Conservation (phyloP, 2,888 invertebrate species). For the Mesochorus sp. region DNA sequence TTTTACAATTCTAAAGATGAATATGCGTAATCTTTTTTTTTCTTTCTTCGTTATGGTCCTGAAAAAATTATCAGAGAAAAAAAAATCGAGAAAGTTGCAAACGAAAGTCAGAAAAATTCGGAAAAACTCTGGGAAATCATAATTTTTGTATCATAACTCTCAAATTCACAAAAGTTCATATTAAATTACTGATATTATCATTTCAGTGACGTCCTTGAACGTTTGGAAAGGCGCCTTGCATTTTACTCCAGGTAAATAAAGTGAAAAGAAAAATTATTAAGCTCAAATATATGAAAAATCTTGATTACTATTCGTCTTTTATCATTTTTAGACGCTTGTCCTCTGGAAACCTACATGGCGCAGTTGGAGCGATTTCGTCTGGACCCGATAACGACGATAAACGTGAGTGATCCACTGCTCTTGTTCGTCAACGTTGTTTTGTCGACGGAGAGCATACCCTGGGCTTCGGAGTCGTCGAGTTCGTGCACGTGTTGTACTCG, state of each 20-base stretch:
- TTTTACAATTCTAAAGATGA: no score
- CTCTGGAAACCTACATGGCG: conserved; percentile 73
- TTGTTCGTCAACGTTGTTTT: conserved; percentile 71
- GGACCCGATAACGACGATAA: conserved; percentile 72
- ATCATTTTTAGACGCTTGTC: conserved; percentile 73
- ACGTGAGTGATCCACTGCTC: conserved; percentile 71
- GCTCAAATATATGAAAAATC: neutral
- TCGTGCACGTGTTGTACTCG: conserved; percentile 74
- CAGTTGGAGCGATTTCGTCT: conserved; percentile 74
- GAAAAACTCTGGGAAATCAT: no score
- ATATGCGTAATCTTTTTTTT: no score
- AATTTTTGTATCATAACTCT: no score
- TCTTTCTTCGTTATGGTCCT: no score
- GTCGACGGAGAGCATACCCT: conserved; percentile 69
- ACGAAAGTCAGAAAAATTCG: no score
- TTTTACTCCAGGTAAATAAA: conserved; percentile 75
- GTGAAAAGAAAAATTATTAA: no score
- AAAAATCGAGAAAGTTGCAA: no score
- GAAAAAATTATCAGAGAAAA: no score
- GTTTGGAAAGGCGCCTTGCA: conserved; percentile 72
- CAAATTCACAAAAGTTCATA: no score
- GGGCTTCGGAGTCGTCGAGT: conserved; percentile 68
- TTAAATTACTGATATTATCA: no score
- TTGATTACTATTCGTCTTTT: neutral
- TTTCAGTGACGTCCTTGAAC: conserved; percentile 66